Conservation (phyloP, 2,113 vertebrate genomes). For the Perca flavescens region DNA sequence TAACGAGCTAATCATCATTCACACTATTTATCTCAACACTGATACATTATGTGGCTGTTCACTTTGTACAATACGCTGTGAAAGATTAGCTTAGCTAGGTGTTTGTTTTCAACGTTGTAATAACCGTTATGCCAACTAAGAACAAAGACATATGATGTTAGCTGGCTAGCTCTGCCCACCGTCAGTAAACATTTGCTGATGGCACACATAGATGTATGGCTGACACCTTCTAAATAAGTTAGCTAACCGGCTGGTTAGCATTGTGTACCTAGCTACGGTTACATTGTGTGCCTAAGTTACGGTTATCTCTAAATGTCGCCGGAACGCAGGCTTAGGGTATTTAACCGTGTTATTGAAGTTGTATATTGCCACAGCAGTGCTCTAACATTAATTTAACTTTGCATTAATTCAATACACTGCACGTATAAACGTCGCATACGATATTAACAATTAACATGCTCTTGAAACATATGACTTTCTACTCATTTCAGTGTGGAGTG, state of each 20-base stretch:
- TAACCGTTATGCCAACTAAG: neutral
- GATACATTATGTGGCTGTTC: neutral
- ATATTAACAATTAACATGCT: neutral
- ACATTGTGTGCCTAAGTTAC: neutral
- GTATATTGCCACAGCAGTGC: neutral
- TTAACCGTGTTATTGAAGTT: neutral
- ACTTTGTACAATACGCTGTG: neutral
- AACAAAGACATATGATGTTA: conserved; percentile 58
- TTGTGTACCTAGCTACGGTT: neutral
- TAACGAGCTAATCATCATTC: neutral
- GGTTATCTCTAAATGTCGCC: neutral
- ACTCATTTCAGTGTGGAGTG: neutral
- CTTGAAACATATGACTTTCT: neutral
- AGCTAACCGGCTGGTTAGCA: neutral
- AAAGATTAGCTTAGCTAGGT: neutral
- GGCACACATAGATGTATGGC: neutral
- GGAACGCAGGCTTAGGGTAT: neutral
- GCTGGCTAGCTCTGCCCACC: conserved; percentile 18
- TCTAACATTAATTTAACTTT: neutral
- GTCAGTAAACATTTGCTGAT: conserved; percentile 44
- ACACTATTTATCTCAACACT: neutral
- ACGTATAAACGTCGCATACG: neutral
- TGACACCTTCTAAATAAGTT: neutral
- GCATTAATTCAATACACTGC: neutral
- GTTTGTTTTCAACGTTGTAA: neutral